Conservation (phyloP, 2,888 invertebrate species). For the Apodemia zela region DNA sequence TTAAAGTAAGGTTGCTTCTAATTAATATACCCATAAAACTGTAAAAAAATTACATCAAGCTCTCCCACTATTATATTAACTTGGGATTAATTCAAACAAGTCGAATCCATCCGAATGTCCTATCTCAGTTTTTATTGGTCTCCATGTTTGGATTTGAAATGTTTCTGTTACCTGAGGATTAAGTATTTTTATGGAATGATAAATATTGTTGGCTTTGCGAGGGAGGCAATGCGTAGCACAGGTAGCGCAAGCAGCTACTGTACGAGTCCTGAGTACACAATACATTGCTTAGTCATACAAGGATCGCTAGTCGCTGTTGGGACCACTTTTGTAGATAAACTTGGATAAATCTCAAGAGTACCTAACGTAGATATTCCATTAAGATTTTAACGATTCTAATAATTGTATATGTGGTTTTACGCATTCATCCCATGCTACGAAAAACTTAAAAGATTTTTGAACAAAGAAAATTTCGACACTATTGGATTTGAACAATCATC, state of each 20-base stretch:
- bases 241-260: conserved; percentile 79
- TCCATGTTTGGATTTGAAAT: conserved; percentile 60
- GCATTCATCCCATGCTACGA: too few relatives aligned
- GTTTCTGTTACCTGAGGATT: conserved; percentile 47
- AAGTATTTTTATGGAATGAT: conserved; percentile 58
- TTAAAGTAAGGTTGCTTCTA: not conserved
- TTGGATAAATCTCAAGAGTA: not conserved
- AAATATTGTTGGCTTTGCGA: conserved; percentile 23
- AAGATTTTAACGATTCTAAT: too few relatives aligned
- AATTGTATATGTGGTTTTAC: too few relatives aligned
- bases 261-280: conserved; percentile 68
- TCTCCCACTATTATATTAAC: conserved; percentile 6
- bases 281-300: conserved; percentile 52
- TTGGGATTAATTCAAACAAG: conserved; percentile 38
- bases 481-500: too few relatives aligned
- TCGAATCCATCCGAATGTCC: conserved; percentile 31
- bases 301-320: conserved; percentile 44
- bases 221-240: conserved; percentile 72
- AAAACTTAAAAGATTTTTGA: too few relatives aligned
- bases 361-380: too few relatives aligned
- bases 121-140: conserved; percentile 39
- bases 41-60: conserved; percentile 25
- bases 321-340: conserved; percentile 34
- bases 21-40: not conserved
- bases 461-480: too few relatives aligned